Evolutionary conservation across 2,113 vertebrate genomes (phyloP), one percentile per base, ranked within the genome.

Genomic region (Sialia sialis): DNA sequence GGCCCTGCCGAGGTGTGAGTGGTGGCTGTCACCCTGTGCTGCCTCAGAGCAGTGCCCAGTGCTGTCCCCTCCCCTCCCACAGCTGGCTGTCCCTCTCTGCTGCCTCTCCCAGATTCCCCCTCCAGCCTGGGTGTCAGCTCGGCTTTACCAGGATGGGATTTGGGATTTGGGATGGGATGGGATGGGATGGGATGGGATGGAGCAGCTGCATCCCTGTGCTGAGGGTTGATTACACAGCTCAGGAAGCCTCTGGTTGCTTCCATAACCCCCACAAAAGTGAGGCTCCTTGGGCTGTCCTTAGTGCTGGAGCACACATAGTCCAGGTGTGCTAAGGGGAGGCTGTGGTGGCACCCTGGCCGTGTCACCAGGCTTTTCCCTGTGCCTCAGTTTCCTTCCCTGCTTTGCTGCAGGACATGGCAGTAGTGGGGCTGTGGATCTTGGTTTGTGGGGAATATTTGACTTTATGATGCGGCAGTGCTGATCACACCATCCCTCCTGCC

Each of bases 391-490:
- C 69, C 43, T 23, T 43, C 51, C 48, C 43, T 43, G 77, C 29
- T 27, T 48, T 3, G 73, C 1, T 1, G 7, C 43, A 46, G 84
- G 27, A 19, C 3, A 1, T 2, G 30, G 38, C 29, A 43, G 27
- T 3, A 22, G 2, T 19, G 60, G 44, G 44, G 20, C 46, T 74
- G 48, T 2, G 4, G 32, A 2, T 23, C 12, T 19, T 23, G 12
- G 22, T 41, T 80, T 39, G 29, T 26, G 49, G 10, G 58, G 66
- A 22, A 5, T 81, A 15, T 29, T 69, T 48, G 16, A 39, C 39
- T 38, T 23, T 21, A 2, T 3, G 20, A 27, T 0, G 0, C 13
- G 43, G 13, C 39, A 13, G 11, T 5, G n/a, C 49, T 34, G 44
- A 15, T 46, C 52, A 55, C 16, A 17, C 38, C 6, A 0, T 27